These are phyloP conservation scores for Macropus fuliginosus DNA, from an alignment of 2,797 vertebrate species.

Conservation along the genomic window DNA sequence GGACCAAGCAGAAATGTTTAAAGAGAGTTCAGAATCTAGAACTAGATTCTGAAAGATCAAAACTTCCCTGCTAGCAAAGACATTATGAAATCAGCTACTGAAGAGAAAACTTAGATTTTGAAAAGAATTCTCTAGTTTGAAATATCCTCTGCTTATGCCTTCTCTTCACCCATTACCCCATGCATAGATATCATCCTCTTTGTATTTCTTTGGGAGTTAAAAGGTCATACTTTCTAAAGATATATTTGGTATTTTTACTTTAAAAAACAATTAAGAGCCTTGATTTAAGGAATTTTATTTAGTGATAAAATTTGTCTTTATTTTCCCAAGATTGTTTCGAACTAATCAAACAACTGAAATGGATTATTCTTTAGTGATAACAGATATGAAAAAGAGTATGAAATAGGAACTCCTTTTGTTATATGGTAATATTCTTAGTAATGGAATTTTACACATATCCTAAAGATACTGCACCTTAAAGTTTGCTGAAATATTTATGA, in stretches of 20 bases:
- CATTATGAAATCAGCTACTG: neutral
- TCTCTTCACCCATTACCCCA: neutral
- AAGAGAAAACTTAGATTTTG: neutral
- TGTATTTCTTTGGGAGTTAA: neutral
- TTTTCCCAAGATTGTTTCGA: neutral
- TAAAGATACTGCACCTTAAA: neutral
- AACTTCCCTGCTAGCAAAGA: neutral
- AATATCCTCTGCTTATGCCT: neutral
- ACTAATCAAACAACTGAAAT: neutral
- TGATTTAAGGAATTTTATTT: neutral
- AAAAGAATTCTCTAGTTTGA: neutral
- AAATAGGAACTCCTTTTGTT: neutral
- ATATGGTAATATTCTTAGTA: neutral
- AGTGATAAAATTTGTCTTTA: neutral
- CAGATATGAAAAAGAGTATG: neutral
- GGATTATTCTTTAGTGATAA: neutral
- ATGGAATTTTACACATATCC: neutral
- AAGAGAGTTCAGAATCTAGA: neutral
- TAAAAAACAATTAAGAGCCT: neutral
- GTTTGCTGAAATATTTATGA: neutral
- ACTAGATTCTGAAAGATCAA: neutral
- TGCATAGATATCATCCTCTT: neutral
- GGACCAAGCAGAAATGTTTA: constrained; percentile 9
- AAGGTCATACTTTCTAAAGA: neutral
- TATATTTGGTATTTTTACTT: neutral